Base-by-base conservation (phyloP, 2,113 vertebrate species). In the Noturus placidus region DNA sequence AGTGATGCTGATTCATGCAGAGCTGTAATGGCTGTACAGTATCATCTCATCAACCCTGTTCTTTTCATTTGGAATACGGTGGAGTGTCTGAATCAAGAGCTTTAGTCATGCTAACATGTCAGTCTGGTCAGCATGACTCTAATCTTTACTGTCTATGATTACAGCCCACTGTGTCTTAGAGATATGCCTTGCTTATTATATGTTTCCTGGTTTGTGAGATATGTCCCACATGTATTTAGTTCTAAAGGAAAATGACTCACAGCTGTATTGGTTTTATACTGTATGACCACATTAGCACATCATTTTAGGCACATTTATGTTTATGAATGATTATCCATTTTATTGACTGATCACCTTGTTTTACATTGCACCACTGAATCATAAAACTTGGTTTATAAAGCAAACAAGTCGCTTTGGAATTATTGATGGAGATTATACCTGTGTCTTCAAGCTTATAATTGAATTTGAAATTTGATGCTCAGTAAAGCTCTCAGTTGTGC, bases 1-100 rank as follows among this genome's bases (percentile, higher is more conserved):
- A 91, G 59, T 35, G 38, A 88, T 91, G 90, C 77, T 90, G 84
- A 88, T 92, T 92, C 86, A 83, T 87, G 82, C 91, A 87, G 90
- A 72, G 83, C 86, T 57, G 33, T 84, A 92, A 92, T 92, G 89
- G 88, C 82, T 88, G 65, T 74, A 77, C 82, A 87, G 88, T 89
- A 86, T 84, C 52, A 69, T 74, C 74, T 87, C 25, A 81, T 90
- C 72, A 70, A 82, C 46, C 70, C 59, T 82, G 83, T 76, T 88
- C 10, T 56, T 87, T 80, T 86, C 80, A 89, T 89, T 87, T 87
- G 69, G 50, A 79, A 88, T 63, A 17, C 50, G 46, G 56, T 87
- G 56, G 80, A 88, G 87, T 82, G 87, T 27, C 59, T 77, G 76
- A 82, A 56, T 90, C 56, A 85, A 86, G 82, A 88, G 84, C 25